Evolutionary conservation across 2,797 vertebrate species (phyloP).

Genomic region (Melanotaenia pygmaea): DNA sequence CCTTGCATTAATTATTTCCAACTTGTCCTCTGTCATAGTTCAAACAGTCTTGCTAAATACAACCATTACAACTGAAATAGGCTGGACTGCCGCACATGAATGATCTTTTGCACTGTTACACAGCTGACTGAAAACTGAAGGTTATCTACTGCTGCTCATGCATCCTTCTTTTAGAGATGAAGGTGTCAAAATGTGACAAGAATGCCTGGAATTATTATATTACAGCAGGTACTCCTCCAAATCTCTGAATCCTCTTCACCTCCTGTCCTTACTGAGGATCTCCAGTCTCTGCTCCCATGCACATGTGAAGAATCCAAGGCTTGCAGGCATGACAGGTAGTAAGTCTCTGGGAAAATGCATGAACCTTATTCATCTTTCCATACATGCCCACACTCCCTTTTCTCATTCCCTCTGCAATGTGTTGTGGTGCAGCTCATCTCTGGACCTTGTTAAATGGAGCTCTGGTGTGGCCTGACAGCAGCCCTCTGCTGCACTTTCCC

Average conservation of each 20-base stretch:
- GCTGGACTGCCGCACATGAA: constrained; percentile 20
- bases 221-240: constrained; percentile 49
- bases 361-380: constrained; percentile 48
- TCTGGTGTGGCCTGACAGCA: constrained; percentile 84
- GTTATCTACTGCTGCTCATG: constrained; percentile 30
- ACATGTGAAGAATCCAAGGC: constrained; percentile 61
- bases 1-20: constrained; percentile 63
- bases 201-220: constrained; percentile 43
- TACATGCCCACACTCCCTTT: constrained; percentile 32
- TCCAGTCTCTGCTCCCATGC: constrained; percentile 65
- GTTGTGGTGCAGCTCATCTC: constrained; percentile 76
- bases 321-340: constrained; percentile 67
- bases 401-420: constrained; percentile 67
- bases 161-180: constrained; percentile 42
- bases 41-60: constrained; percentile 8
- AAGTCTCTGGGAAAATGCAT: constrained; percentile 66
- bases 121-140: constrained; percentile 16
- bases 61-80: constrained; percentile 3
- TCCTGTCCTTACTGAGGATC: constrained; percentile 53
- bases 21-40: constrained; percentile 13
- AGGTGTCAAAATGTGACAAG: constrained; percentile 56
- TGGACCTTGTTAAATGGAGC: constrained; percentile 85
- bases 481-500: constrained; percentile 82
- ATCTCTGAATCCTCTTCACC: constrained; percentile 55
- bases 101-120: constrained; percentile 17